Evolutionary conservation across 2,113 vertebrate genomes (phyloP), one percentile per base, ranked within the genome.

Genomic region (Ophthalmolycus amberensis): DNA sequence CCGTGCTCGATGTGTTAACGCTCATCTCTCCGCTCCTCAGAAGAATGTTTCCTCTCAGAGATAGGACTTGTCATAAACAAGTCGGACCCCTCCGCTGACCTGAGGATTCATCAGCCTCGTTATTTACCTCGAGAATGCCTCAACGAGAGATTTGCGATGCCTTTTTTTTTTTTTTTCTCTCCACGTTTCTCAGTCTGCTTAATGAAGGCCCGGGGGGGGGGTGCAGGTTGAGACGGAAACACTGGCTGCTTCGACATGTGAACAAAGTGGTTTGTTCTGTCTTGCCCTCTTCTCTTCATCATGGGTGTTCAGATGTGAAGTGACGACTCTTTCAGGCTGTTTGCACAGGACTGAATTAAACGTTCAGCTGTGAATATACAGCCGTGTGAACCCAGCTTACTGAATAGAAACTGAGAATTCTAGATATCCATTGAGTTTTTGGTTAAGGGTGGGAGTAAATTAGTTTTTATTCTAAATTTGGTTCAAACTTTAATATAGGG

Each of bases 221-320:
- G 32, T 32, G 25, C 71, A 56, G 73, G 86, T 75, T 84, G n/a
- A 62, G 88, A 54, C 54, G 6, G 1, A 78, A 78, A 91, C 79
- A 76, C 79, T n/a, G 77, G 80, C 85, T 84, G 79, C 80, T 77
- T 44, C 4, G 10, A 48, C 69, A 87, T 69, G 79, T 63, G 87
- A 85, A 65, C 68, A 50, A 70, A 40, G 38, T 65, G 75, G 59
- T 89, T 83, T 91, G 91, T 92, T 86, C 80, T 82, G 76, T 88
- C 82, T 82, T 91, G 92, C 74, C 88, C 25, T 29, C 6, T 29
- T 29, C 60, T 82, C 50, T 14, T 71, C 68, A n/a, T 80, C 56
- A 83, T 89, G 85, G 44, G 85, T 88, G 89, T 77, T 79, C 80
- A 77, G 72, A 79, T 91, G 85, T 87, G 77, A 79, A 77, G 63